Base-by-base conservation (phyloP, 2,888 invertebrate species). In the Nasonovia ribisnigri region DNA sequence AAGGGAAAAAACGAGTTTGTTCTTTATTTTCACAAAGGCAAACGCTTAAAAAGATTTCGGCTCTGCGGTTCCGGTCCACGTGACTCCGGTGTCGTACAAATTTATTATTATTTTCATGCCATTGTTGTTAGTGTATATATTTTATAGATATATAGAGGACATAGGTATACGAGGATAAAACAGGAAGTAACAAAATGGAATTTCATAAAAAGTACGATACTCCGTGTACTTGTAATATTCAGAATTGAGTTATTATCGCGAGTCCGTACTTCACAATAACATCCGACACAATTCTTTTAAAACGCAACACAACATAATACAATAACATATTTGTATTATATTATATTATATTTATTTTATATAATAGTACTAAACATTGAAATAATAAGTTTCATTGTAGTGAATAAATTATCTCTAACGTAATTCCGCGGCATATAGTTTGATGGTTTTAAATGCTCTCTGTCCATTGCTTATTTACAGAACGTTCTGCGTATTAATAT, bases 51-150 rank as follows among this genome's bases (percentile, higher is more conserved):
- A 93, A 90, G 84, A 86, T 90, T 86, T 90, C 86, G 57, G 86
- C 84, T 93, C 89, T 93, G 89, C 89, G 92, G 92, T 93, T 93
- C 93, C 93, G 93, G 93, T 90, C 90, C 90, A 60, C 89, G 86
- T 93, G 29, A 46, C 60, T 86, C 54, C 84, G 60, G 88, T 84
- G 84, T 89, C 92, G 89, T 89, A 84, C 92, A 89, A 84, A 93
- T 92, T 88, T 88, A 92, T 92, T 88, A 77, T 87, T 91, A 84
- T 84, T 92, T 67, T 86, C 46, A 86, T 90, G n/a, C 46, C 42
- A 60, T 91, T 86, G 86, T 91, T 91, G 60, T 92, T 60, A 26
- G 57, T 11, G 16, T 67, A n/a, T 67, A n/a, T 67, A 11, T 4
- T 29, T n/a, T n/a, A 67, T 16, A 77, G 6, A 77, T 67, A 2